A percentile compares a stretch with the other conserved stretches of the same genome.
Evolutionary conservation across 37 sponge, comb jelly and placozoan genomes (phyloP).

Genomic region (Bolinopsis microptera): DNA sequence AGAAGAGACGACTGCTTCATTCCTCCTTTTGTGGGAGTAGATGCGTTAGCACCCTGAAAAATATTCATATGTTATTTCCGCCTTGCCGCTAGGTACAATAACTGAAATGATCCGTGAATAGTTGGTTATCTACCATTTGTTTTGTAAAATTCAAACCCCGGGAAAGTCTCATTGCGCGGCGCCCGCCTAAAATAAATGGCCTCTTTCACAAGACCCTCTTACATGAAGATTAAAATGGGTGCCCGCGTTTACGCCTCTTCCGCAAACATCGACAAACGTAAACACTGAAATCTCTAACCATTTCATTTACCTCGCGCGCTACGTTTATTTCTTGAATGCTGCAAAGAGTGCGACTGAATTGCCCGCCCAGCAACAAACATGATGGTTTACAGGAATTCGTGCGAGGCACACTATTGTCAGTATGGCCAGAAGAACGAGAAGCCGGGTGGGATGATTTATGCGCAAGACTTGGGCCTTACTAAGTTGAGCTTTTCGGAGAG

Average conservation of each 20-base stretch:
- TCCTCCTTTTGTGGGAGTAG: neutral
- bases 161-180: neutral
- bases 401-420: neutral
- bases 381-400: neutral
- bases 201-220: constrained; percentile 19
- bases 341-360: neutral
- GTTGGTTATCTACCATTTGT: too few species aligned
- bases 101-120: too few species aligned
- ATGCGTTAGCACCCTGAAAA: neutral
- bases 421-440: too few species aligned
- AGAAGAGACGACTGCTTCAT: constrained; percentile 62
- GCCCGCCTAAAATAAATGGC: constrained; percentile 21
- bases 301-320: neutral
- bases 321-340: neutral
- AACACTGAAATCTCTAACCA: neutral
- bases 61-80: neutral
- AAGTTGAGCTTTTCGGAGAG: too few species aligned
- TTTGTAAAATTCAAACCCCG: constrained; percentile 13
- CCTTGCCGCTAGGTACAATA: too few species aligned
- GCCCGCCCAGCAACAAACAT: neutral
- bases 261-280: neutral
- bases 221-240: neutral
- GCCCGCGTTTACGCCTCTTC: constrained; percentile 46
- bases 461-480: too few species aligned
- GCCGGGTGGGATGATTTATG: too few species aligned